These are phyloP conservation scores for Drosophila lini DNA, from an alignment of 1,140 invertebrate genomes.

Conservation along the genomic window DNA sequence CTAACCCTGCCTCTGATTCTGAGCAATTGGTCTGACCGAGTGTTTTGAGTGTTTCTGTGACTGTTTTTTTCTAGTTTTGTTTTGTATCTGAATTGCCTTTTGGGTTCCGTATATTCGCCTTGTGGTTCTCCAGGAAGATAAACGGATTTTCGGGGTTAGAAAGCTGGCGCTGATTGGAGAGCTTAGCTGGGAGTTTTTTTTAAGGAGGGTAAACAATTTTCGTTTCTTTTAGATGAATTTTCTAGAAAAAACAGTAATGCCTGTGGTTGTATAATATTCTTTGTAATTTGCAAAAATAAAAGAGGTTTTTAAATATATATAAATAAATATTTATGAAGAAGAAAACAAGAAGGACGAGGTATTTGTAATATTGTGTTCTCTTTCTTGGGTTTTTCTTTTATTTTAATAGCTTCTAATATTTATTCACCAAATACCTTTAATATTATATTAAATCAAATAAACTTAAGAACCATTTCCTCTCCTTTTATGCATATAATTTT, in stretches of 20 bases:
- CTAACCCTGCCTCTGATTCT: neutral
- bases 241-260: neutral
- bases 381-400: too few relatives aligned
- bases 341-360: neutral
- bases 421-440: neutral
- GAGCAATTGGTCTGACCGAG: slow-evolving; percentile 31
- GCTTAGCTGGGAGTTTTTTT: neutral
- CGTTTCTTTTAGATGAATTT: too few relatives aligned
- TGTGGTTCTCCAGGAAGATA: slow-evolving; percentile 27
- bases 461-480: too few relatives aligned
- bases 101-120: slow-evolving; percentile 9
- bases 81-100: slow-evolving; percentile 11
- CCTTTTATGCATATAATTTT: neutral
- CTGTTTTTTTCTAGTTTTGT: slow-evolving; percentile 5
- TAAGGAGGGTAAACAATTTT: neutral
- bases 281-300: neutral
- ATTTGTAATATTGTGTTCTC: too few relatives aligned
- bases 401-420: neutral
- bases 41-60: slow-evolving; percentile 28
- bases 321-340: neutral
- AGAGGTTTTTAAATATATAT: neutral
- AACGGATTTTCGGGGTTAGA: slow-evolving; percentile 20
- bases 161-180: slow-evolving; percentile 20
- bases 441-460: neutral
- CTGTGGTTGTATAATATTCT: neutral